Conservation (phyloP, 2,797 vertebrate genomes). For the Erithacus rubecula region DNA sequence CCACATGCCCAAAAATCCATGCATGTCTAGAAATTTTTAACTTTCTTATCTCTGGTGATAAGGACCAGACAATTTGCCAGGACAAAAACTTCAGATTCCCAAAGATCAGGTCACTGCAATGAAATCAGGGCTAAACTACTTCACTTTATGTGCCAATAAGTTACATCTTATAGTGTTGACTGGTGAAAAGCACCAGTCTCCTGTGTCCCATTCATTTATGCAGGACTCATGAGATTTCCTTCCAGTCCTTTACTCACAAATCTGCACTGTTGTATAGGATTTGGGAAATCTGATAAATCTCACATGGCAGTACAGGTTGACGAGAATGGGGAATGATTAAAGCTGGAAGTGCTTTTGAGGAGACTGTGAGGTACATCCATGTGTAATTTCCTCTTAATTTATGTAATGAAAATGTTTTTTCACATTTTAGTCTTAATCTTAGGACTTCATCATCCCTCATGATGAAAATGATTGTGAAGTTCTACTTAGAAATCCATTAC, state of each 20-base stretch:
- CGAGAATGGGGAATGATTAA: background rate
- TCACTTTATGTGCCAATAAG: background rate
- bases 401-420: background rate
- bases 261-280: background rate
- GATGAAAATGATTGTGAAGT: background rate
- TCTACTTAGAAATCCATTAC: background rate
- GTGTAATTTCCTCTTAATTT: background rate
- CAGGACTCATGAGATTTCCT: constrained; percentile 3
- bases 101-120: background rate
- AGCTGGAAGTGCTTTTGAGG: background rate
- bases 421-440: background rate
- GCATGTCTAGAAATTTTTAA: constrained; percentile 36
- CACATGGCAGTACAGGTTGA: background rate
- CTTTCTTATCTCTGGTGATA: constrained; percentile 11
- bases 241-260: constrained; percentile 19
- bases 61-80: constrained; percentile 1
- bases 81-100: constrained; percentile 1
- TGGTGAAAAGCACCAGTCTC: constrained; percentile 44
- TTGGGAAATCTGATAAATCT: constrained; percentile 50
- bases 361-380: background rate
- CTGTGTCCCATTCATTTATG: constrained; percentile 17
- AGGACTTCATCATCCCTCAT: background rate
- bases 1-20: background rate
- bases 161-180: background rate
- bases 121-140: background rate